phyloP scores from a whole-genome alignment of 2,797 vertebrate species.

The Buceros bicornis region DNA sequence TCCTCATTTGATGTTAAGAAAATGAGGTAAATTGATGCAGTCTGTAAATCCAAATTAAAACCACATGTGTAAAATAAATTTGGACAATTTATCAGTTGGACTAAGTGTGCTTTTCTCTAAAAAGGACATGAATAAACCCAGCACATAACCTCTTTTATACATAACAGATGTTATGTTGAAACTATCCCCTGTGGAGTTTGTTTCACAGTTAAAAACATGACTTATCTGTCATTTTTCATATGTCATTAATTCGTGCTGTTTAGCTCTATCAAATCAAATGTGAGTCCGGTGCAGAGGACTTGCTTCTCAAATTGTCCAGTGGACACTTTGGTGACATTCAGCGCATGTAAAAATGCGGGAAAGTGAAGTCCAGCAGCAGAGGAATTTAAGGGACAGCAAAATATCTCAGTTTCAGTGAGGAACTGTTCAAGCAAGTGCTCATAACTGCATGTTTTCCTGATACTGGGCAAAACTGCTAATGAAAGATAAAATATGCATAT shows the following conservation, averaged over 20 bases:
- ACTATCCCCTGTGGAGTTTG: neutral
- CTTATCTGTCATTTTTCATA: slow-evolving; percentile 28
- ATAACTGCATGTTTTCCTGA: neutral
- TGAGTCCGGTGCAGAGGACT: neutral
- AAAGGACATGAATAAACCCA: neutral
- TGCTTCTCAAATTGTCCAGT: neutral
- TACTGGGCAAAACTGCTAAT: neutral
- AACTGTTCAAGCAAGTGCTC: neutral
- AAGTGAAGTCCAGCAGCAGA: neutral
- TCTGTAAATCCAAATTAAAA: slow-evolving; percentile 4
- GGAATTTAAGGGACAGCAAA: neutral
- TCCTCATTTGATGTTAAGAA: neutral
- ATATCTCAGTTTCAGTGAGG: neutral
- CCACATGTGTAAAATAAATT: neutral
- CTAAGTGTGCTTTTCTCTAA: neutral
- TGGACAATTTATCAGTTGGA: neutral
- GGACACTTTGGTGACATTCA: neutral
- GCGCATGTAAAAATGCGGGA: neutral
- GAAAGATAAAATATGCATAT: neutral
- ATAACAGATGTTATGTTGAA: slow-evolving; percentile 8
- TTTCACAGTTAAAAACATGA: slow-evolving; percentile 1
- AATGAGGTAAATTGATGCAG: neutral
- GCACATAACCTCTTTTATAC: neutral
- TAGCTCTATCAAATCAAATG: neutral
- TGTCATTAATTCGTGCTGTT: neutral